These are phyloP conservation scores for Microcaecilia unicolor DNA, from an alignment of 2,797 vertebrate genomes.

Conservation along the genomic window DNA sequence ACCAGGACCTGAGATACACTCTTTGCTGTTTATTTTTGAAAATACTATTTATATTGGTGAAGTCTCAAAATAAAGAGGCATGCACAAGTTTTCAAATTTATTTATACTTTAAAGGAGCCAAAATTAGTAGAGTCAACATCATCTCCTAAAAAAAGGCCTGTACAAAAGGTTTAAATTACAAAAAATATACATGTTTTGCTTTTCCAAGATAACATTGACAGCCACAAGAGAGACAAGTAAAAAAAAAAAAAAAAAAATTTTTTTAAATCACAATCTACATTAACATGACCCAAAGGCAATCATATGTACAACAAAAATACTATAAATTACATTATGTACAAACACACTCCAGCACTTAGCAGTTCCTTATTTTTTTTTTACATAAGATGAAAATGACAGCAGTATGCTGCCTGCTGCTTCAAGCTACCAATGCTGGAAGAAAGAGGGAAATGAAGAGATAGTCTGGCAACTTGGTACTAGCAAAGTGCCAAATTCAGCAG, in stretches of 20 bases:
- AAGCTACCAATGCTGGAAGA: slow-evolving; percentile 17
- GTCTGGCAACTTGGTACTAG: slow-evolving; percentile 32
- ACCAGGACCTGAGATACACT: too few relatives aligned
- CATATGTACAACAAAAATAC: slow-evolving; percentile 32
- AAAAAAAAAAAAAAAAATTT: slow-evolving; percentile 27
- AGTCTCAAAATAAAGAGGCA: slow-evolving; percentile 28
- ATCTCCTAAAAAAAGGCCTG: slow-evolving; percentile 67
- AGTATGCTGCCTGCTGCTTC: slow-evolving; percentile 16
- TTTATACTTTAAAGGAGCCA: slow-evolving; percentile 66
- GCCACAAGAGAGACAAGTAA: slow-evolving; percentile 38
- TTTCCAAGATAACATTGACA: slow-evolving; percentile 44
- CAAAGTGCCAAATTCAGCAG: slow-evolving; percentile 29
- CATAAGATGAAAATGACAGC: slow-evolving; percentile 30
- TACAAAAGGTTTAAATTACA: slow-evolving; percentile 66
- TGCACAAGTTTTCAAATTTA: slow-evolving; percentile 40
- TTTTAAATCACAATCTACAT: slow-evolving; percentile 35
- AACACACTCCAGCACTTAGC: slow-evolving; percentile 21
- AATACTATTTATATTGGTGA: too few relatives aligned
- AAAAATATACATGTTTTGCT: slow-evolving; percentile 61
- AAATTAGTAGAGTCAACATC: slow-evolving; percentile 58
- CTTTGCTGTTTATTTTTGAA: too few relatives aligned
- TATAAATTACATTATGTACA: slow-evolving; percentile 52
- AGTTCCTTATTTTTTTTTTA: slow-evolving; percentile 25
- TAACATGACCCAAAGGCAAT: slow-evolving; percentile 22
- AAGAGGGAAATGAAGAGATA: slow-evolving; percentile 25